Evolutionary conservation across 2,797 vertebrate species (phyloP), one percentile per base, ranked within the genome.

Genomic region (Cuculus canorus): DNA sequence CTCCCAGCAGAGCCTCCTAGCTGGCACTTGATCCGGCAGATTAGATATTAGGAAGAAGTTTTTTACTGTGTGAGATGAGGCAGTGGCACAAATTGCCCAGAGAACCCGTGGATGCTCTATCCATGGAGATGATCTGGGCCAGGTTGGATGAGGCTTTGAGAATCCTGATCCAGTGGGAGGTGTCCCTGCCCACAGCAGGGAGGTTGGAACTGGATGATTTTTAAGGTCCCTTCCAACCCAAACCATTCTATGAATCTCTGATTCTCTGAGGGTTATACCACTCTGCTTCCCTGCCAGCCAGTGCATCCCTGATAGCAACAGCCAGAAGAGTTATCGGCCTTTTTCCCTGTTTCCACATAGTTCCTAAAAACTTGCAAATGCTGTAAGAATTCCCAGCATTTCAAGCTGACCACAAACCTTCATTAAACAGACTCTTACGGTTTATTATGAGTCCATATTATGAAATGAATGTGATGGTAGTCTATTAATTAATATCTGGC

Each of bases 341-440:
- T 30, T 90, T 22, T 41, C 54, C 27, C 28, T 7, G 13, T 47
- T 68, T 73, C 24, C 39, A 43, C 52, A 32, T 86, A 80, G 63
- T 77, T 94, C 56, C 80, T 60, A 28, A 82, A 80, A 92, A 56
- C 60, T 86, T 82, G 70, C 25, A 82, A 96, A 70, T 7, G 23
- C 52, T 41, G 35, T 0, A 0, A 81, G 73, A 90, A 95, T 93
- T 82, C 83, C 54, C 6, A 9, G 60, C 64, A 57, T 94, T 95
- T 94, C 35, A 4, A 5, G 53, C 50, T 80, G 56, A 80, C 81
- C 81, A 39, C 81, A 88, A 41, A 77, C 39, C 81, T 88, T 64
- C 78, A 21, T 45, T 41, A 11, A 66, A 56, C 30, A 70, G 16
- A 80, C 17, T 52, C 85, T 13, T 61, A 8, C 5, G 8, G 56